Conservation (phyloP, 1,140 invertebrate species). For the Leptinotarsa defecta region DNA sequence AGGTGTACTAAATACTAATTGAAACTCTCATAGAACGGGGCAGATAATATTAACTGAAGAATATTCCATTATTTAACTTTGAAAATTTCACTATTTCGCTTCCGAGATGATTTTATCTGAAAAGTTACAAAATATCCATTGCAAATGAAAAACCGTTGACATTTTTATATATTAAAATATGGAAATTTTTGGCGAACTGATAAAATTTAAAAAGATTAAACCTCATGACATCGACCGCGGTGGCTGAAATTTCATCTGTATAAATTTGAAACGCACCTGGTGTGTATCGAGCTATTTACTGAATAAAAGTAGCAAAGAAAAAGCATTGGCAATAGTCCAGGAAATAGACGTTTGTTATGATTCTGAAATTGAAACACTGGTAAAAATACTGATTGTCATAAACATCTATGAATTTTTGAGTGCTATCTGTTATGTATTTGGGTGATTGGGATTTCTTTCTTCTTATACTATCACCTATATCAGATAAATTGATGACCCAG, state of each 20-base stretch:
- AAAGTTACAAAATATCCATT: neutral
- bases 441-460: too few species aligned
- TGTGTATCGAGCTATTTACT: neutral
- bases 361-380: too few species aligned
- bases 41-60: neutral
- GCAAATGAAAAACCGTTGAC: neutral
- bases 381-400: too few species aligned
- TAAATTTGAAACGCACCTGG: constrained; percentile 6
- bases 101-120: neutral
- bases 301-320: too few species aligned
- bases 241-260: neutral
- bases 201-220: neutral
- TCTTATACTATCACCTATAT: too few species aligned
- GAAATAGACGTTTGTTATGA: too few species aligned
- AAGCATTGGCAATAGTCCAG: too few species aligned
- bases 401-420: too few species aligned
- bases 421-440: too few species aligned
- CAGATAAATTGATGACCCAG: too few species aligned
- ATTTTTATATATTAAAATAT: neutral
- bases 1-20: too few species aligned
- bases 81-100: neutral
- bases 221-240: neutral
- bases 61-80: neutral
- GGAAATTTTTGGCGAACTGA: neutral
- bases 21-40: too few species aligned